Percentiles rank a stretch among this genome's conserved stretches.
phyloP scores from a whole-genome alignment of 2,797 vertebrate genomes.

The Psittacula echo region DNA sequence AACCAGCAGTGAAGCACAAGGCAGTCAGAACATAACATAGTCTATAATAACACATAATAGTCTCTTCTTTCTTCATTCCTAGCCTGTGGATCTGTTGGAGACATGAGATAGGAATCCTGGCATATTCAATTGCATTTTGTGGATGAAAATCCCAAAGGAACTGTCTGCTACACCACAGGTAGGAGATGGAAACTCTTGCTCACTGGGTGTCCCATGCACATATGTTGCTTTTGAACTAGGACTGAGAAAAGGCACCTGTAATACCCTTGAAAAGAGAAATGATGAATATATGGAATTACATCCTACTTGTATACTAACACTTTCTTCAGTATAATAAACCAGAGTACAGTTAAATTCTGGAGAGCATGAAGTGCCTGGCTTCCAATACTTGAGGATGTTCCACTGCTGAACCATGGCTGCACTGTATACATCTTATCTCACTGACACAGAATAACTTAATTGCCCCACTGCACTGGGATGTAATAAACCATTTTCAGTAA shows the following conservation, averaged over 20 bases:
- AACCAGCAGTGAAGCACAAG: neutral
- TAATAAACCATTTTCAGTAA: neutral
- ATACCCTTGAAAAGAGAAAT: neutral
- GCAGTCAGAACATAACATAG: neutral
- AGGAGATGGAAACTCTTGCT: neutral
- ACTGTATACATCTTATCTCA: neutral
- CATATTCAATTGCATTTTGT: neutral
- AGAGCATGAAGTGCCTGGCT: neutral
- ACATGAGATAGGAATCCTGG: neutral
- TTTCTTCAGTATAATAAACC: neutral
- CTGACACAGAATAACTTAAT: neutral
- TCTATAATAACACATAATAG: neutral
- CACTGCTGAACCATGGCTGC: neutral
- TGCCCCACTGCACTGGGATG: neutral
- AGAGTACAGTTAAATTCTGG: neutral
- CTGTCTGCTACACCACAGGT: neutral
- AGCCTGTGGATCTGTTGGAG: neutral
- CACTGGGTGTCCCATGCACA: neutral
- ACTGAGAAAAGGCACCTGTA: neutral
- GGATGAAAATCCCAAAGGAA: slow-evolving; percentile 1
- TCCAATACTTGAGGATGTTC: neutral
- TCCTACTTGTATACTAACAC: neutral
- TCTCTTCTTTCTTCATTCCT: neutral
- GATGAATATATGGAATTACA: neutral
- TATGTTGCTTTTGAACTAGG: neutral